Base-by-base conservation (phyloP, 2,888 invertebrate species). In the Rhabditophanes sp. region DNA sequence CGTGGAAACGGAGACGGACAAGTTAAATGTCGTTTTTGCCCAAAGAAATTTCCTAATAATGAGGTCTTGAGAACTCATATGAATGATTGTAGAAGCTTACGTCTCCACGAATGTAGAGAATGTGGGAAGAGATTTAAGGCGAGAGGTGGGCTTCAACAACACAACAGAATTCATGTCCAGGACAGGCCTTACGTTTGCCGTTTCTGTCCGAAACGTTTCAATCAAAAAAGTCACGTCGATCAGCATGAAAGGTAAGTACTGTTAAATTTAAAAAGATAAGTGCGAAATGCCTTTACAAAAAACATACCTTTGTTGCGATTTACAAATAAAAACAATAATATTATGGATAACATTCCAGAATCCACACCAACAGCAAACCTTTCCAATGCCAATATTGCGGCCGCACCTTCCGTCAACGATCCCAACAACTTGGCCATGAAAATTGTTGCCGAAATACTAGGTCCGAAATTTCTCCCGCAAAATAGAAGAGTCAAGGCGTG, bases 391-490 rank as follows among this genome's bases (percentile, higher is more conserved):
- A 44, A 12, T 53, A 38, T 27, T 60, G 60, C 33, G 56, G 58
- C 6, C 44, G 61, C 7, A 36, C 46, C 9, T 61, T 61, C 44
- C 47, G 60, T 7, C 59, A 61, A 32, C 39, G 59, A 4, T 55
- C 56, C 1, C 59, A 60, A 39, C 61, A 62, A 36, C 37, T 55
- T 25, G 53, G 56, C 3, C 62, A 62, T 35, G 59, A 62, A 24
- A n/a, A n/a, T n/a, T n/a, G 53, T 53, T 4, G 55, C 46, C 3
- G 54, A 53, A 3, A 41, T 39, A 11, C 52, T 52, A 6, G 53
- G 53, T 30, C 56, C 56, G 60, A 61, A 61, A 31, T 61, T 58
- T 5, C 61, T 60, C 14, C 61, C 61, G 22, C 58, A 49, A 46
- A 52, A 60, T 15, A 60, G 41, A 33, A 61, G 60, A 15, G 59